A percentile compares a stretch with the other conserved stretches of the same genome.
Evolutionary conservation across 2,113 vertebrate genomes (phyloP).

Genomic region (Sapayoa aenigma): DNA sequence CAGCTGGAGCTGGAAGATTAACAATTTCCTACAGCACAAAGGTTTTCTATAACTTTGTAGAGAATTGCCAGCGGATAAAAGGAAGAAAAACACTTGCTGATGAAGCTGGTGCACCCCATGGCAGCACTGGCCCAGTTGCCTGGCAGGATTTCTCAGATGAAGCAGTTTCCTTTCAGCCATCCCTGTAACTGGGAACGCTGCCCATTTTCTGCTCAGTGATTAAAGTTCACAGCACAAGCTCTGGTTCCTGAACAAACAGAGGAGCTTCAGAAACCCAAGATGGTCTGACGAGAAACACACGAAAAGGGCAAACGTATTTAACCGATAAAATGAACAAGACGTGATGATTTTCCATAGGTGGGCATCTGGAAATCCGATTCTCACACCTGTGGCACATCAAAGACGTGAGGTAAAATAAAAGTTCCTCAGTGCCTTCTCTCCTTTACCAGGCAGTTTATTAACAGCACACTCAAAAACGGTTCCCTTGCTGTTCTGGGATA

Average conservation of each 20-base stretch:
- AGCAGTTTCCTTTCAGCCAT: not conserved
- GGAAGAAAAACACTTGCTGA: not conserved
- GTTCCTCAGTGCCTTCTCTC: not conserved
- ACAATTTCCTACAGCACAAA: not conserved
- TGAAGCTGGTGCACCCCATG: not conserved
- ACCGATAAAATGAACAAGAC: not conserved
- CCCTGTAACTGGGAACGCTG: not conserved
- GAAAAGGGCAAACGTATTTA: not conserved
- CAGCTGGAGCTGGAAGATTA: not conserved
- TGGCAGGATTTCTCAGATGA: not conserved
- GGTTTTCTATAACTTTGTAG: not conserved
- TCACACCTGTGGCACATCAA: not conserved
- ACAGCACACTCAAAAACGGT: not conserved
- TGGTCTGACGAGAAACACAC: not conserved
- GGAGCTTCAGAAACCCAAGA: not conserved
- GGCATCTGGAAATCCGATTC: not conserved
- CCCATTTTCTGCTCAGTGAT: not conserved
- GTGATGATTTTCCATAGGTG: not conserved
- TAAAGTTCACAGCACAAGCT: not conserved
- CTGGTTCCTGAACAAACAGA: not conserved
- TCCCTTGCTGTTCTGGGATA: not conserved
- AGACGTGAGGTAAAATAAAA: not conserved
- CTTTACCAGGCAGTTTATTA: not conserved
- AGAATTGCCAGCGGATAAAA: not conserved
- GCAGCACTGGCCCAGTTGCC: not conserved